Base-by-base conservation (phyloP, 2,888 invertebrate species). In the Shargacucullia verbasci region DNA sequence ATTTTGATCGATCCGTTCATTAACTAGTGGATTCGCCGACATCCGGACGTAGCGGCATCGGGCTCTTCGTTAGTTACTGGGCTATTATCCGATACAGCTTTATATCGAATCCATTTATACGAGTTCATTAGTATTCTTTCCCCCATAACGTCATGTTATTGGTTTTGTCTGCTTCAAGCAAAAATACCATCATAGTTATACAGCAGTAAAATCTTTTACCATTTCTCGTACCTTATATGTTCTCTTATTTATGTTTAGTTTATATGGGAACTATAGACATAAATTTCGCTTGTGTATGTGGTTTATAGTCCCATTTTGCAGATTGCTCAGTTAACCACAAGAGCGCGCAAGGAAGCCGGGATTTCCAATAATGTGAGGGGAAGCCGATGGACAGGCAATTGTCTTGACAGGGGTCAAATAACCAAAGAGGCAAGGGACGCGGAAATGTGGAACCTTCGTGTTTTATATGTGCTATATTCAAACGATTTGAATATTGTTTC, bases 391-490 rank as follows among this genome's bases (percentile, higher is more conserved):
- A 79, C 81, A 78, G 64, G 78, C 81, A 79, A 82, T 88, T 83
- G 82, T 85, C 81, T 84, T 85, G 89, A 87, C 89, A 86, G 86
- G 87, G 89, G 89, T 89, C 85, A 88, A 89, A 85, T 85, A 86
- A 84, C 82, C 74, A 81, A 81, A 79, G 80, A 78, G 76, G 74
- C 65, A 71, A 78, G 80, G 80, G 75, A 73, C 53, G 67, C 57
- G 59, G 63, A 78, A 59, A 73, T 73, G 54, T 63, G 69, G 68
- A 68, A 53, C 65, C 52, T 66, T 68, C 74, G 47, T 58, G 40
- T 69, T 56, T 62, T 50, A 48, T 59, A 53, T 50, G 55, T 33
- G 11, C 45, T 59, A 61, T 70, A 48, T 62, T 59, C 41, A 43
- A 59, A 52, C 25, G 39, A 43, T 57, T 61, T 58, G 13, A 47